Percentiles rank a stretch among this genome's conserved stretches.
phyloP scores from a whole-genome alignment of 2,888 invertebrate genomes.

The Drosophila hamatofila region DNA sequence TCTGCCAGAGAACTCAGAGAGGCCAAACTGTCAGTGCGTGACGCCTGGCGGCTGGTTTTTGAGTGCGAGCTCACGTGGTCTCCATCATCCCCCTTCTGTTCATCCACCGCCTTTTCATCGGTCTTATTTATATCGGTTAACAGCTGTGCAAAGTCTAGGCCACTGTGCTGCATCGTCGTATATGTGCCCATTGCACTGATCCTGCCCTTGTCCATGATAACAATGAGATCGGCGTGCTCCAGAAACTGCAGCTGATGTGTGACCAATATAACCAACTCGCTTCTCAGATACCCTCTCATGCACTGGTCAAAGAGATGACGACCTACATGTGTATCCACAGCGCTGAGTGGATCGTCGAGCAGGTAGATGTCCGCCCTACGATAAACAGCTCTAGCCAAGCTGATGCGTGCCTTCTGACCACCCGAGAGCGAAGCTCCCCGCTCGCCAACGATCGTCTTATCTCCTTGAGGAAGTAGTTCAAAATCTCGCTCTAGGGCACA shows the following conservation, averaged over 20 bases:
- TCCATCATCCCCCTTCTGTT: constrained; percentile 69
- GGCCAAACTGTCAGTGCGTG: constrained; percentile 81
- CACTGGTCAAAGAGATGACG: constrained; percentile 92
- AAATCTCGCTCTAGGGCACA: constrained; percentile 87
- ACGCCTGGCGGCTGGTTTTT: constrained; percentile 65
- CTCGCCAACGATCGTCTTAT: constrained; percentile 90
- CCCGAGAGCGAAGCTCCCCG: constrained; percentile 93
- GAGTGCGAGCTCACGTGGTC: constrained; percentile 29
- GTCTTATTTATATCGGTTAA: constrained; percentile 86
- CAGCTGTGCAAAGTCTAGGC: constrained; percentile 91
- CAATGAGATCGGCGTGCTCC: constrained; percentile 87
- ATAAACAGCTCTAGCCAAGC: constrained; percentile 94
- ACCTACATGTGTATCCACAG: constrained; percentile 96
- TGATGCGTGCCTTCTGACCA: constrained; percentile 94
- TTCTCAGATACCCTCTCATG: constrained; percentile 86
- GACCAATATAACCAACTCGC: constrained; percentile 90
- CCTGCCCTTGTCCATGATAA: constrained; percentile 83
- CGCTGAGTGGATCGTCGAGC: constrained; percentile 95
- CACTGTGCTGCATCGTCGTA: constrained; percentile 89
- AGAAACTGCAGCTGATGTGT: constrained; percentile 94
- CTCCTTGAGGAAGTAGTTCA: constrained; percentile 87
- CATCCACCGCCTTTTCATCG: constrained; percentile 60
- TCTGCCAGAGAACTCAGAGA: constrained; percentile 86
- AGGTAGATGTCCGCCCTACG: constrained; percentile 94
- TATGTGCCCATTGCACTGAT: constrained; percentile 88